Base-by-base conservation (phyloP, 2,888 invertebrate genomes). In the Metalampra italica region DNA sequence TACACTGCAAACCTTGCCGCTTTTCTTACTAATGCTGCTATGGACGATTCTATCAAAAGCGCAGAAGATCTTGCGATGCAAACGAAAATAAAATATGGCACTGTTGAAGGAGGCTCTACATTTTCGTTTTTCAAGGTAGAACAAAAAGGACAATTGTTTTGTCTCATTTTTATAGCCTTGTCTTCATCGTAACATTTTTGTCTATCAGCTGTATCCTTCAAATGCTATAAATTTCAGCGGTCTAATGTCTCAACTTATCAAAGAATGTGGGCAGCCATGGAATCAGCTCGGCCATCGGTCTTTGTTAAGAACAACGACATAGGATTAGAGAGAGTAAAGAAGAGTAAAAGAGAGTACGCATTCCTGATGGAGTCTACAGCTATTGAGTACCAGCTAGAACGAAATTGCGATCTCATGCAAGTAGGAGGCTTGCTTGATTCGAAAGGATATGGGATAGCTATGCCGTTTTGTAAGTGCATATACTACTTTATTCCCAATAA, bases 341-440 rank as follows among this genome's bases (percentile, higher is more conserved):
- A 93, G 77, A 93, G 92, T 39, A 95, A 95, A 75, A 91, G 94
- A 46, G 91, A 91, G 47, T 99, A 97, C 78, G 99, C 99, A 3
- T 99, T 95, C 77, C 90, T 99, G 42, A 98, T 98, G 97, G 99
- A 99, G 87, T 98, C 97, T 7, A 95, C 97, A 0, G 94, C 95
- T 0, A 94, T 99, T 56, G 98, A 99, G 79, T 99, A 98, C 81
- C 94, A 94, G 64, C 91, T 95, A 55, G 95, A 97, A 77, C 91
- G 95, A 53, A 92, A 96, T 65, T 98, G 98, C 71, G 94, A 96
- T 43, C 90, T 98, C 54, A 94, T 92, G 70, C 94, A 96, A 89
- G 93, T 96, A 8, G 95, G 96, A 0, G 93, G 93, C 1, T 86
- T 92, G 53, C 86, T 97, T 30, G 96, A 97, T 76, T 94, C 94